These are phyloP conservation scores for Allygus modestus DNA, from an alignment of 2,888 invertebrate genomes.

Conservation along the genomic window DNA sequence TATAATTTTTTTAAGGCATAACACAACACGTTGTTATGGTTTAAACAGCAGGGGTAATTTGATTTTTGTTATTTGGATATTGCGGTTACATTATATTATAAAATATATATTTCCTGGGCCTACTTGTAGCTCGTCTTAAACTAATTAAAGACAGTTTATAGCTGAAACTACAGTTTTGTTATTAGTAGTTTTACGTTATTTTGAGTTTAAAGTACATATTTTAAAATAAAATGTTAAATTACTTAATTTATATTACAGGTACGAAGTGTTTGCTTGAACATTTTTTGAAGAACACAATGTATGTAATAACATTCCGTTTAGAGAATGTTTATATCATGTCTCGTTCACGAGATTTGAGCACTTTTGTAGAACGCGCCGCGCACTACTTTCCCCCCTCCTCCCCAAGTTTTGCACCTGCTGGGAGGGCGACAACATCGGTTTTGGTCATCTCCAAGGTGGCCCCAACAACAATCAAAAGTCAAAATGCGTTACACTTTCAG, in stretches of 20 bases:
- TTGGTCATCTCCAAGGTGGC: neutral
- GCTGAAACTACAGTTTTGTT: neutral
- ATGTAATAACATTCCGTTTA: neutral
- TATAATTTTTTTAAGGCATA: conserved; percentile 17
- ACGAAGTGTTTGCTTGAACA: neutral
- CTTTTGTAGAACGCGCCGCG: neutral
- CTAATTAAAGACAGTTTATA: neutral
- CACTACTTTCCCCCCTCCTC: neutral
- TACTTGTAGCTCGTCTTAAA: neutral
- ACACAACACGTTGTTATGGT: too few relatives aligned
- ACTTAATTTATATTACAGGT: conserved; percentile 5
- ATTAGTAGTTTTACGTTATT: conserved; percentile 8
- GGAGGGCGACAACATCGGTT: conserved; percentile 27
- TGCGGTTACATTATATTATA: neutral
- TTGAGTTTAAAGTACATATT: conserved; percentile 5
- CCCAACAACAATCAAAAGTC: conserved; percentile 33
- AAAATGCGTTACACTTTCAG: conserved; percentile 26
- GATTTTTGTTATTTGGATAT: conserved; percentile 1
- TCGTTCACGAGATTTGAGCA: conserved; percentile 13
- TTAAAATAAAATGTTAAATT: conserved; percentile 24
- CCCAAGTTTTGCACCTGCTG: conserved; percentile 17
- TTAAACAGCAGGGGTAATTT: neutral
- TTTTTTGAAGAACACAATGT: neutral
- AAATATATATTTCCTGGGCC: neutral
- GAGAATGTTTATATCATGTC: conserved; percentile 26